Conservation (phyloP, 92 coral and sea anemone genomes). For the Zoanthus sociatus region DNA sequence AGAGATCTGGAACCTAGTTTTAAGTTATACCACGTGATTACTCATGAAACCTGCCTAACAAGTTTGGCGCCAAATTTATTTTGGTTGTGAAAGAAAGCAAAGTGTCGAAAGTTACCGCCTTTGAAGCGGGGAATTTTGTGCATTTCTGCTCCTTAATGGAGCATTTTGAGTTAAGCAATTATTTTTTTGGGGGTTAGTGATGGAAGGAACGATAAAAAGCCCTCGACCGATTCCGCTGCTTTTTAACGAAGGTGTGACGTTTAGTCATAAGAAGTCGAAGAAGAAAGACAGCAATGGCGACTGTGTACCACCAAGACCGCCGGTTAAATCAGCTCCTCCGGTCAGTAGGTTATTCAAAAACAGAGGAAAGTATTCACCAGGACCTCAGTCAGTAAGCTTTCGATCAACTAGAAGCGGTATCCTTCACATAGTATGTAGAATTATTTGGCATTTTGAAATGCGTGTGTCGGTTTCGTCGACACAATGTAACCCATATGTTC, state of each 20-base stretch:
- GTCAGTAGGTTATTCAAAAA: slow-evolving; percentile 96
- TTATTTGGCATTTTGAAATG: not conserved
- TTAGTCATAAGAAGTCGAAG: slow-evolving; percentile 93
- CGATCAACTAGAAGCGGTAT: slow-evolving; percentile 85
- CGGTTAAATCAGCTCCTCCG: slow-evolving; percentile 98
- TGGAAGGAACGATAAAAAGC: slow-evolving; percentile 87
- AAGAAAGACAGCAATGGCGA: slow-evolving; percentile 67
- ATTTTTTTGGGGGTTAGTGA: slow-evolving; percentile 31
- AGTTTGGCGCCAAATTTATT: slow-evolving; percentile 98
- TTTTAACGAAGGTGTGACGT: slow-evolving; percentile 83
- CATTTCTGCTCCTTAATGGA: slow-evolving; percentile 39
- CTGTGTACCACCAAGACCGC: slow-evolving; percentile 96
- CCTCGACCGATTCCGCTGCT: slow-evolving; percentile 95
- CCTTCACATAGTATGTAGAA: slow-evolving; percentile 64
- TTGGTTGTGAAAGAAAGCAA: not conserved
- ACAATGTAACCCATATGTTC: not conserved
- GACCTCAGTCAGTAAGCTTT: slow-evolving; percentile 94
- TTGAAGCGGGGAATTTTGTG: not conserved
- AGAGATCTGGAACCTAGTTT: slow-evolving; percentile 32
- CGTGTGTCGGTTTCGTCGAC: not conserved
- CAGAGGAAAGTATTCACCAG: slow-evolving; percentile 76
- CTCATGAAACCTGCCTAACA: slow-evolving; percentile 32
- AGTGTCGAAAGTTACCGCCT: too few relatives aligned
- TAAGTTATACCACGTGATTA: not conserved
- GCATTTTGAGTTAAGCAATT: slow-evolving; percentile 30